Percentiles rank a stretch among this genome's conserved stretches.
These are phyloP conservation scores for Sminthurides aquaticus DNA, from an alignment of 2,888 invertebrate species.

Conservation along the genomic window DNA sequence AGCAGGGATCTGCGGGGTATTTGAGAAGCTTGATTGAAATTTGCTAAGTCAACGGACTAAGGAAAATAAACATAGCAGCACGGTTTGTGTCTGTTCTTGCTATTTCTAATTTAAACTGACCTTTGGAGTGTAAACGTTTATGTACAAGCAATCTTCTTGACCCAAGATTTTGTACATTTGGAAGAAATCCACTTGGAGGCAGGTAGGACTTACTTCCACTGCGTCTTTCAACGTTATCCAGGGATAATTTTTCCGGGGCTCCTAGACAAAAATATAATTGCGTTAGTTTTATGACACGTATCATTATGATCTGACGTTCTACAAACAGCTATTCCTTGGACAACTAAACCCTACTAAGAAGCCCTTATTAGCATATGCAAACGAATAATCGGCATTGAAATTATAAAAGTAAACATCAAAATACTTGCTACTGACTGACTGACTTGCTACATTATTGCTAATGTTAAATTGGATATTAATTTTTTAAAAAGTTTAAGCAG, in stretches of 20 bases:
- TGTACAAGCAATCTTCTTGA: slow-evolving; percentile 36
- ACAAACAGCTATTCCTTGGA: not conserved
- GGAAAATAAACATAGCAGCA: too few species aligned
- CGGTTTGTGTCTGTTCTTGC: not conserved
- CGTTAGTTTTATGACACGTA: not conserved
- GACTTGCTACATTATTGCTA: too few species aligned
- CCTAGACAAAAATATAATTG: slow-evolving; percentile 20
- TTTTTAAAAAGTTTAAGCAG: too few species aligned
- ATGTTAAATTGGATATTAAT: too few species aligned
- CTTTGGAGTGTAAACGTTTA: slow-evolving; percentile 33
- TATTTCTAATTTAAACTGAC: slow-evolving; percentile 2
- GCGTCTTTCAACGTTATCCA: slow-evolving; percentile 39
- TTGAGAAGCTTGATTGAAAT: not conserved
- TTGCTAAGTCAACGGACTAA: too few species aligned
- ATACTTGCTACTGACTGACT: too few species aligned
- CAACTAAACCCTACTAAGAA: too few species aligned
- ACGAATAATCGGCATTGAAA: too few species aligned
- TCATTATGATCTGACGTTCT: too few species aligned
- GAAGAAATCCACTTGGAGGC: slow-evolving; percentile 39
- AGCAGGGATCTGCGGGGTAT: slow-evolving; percentile 8
- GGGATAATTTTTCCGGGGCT: slow-evolving; percentile 28
- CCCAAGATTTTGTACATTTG: slow-evolving; percentile 33
- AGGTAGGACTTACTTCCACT: slow-evolving; percentile 32
- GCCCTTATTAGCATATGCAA: too few species aligned
- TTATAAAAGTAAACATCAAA: too few species aligned